Conservation (phyloP, 2,888 invertebrate species). For the Oxystoma pomonae region DNA sequence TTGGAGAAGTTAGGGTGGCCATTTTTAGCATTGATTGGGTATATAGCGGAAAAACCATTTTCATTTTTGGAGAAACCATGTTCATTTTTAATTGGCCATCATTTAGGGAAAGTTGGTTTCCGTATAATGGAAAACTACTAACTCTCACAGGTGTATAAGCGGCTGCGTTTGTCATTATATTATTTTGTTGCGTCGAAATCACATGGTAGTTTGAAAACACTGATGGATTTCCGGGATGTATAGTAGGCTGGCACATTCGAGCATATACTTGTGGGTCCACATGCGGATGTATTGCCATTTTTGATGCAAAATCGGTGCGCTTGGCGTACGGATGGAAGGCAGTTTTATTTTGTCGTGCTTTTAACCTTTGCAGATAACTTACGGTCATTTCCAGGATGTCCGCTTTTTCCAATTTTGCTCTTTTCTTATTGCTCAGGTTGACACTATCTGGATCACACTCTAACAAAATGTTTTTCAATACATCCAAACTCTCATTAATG, state of each 20-base stretch:
- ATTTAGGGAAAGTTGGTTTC: not conserved
- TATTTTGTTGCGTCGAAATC: not conserved
- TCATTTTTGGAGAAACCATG: not conserved
- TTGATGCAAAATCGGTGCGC: not conserved
- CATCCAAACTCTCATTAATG: slow-evolving; percentile 32
- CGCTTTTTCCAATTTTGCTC: slow-evolving; percentile 31
- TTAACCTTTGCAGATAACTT: slow-evolving; percentile 47
- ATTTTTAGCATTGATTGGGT: too few species aligned
- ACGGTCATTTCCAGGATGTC: slow-evolving; percentile 33
- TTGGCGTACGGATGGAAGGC: slow-evolving; percentile 1
- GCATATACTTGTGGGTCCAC: not conserved
- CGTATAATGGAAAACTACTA: not conserved
- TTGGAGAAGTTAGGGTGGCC: not conserved
- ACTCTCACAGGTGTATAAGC: not conserved
- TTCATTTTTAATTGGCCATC: not conserved
- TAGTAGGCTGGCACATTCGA: not conserved
- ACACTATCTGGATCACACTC: slow-evolving; percentile 27
- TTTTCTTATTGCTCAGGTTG: slow-evolving; percentile 16
- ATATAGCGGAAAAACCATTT: not conserved
- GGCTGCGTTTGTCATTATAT: not conserved
- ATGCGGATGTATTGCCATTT: not conserved
- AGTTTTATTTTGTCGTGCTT: slow-evolving; percentile 4
- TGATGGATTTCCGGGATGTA: not conserved
- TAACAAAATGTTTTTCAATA: slow-evolving; percentile 27
- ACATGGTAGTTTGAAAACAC: not conserved